Conservation (phyloP, 2,888 invertebrate species). For the Apamea anceps region DNA sequence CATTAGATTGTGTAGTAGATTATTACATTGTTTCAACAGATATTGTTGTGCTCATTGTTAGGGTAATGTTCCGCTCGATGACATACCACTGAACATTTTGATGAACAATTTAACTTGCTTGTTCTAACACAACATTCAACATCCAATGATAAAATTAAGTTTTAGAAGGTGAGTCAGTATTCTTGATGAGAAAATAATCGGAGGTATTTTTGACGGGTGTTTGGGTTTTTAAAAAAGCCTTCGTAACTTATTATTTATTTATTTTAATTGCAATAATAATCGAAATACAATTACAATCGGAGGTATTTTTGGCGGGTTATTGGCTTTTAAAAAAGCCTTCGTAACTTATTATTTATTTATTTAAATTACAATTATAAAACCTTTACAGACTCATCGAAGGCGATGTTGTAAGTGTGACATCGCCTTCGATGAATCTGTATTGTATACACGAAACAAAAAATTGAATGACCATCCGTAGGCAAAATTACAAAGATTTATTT, state of each 20-base stretch:
- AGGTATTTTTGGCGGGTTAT: background rate
- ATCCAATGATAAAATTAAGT: background rate
- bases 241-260: background rate
- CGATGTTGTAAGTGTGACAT: too few relatives aligned
- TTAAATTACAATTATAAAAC: too few relatives aligned
- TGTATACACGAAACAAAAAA: too few relatives aligned
- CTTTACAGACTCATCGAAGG: too few relatives aligned
- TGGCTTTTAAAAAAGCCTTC: background rate
- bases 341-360: background rate
- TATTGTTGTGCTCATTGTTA: conserved; percentile 14
- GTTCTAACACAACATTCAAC: background rate
- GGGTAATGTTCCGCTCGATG: conserved; percentile 4
- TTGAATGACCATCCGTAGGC: too few relatives aligned
- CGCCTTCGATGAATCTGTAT: too few relatives aligned
- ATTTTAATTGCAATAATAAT: too few relatives aligned
- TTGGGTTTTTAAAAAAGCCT: background rate
- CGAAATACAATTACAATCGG: too few relatives aligned
- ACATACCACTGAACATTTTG: background rate
- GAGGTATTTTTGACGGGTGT: background rate
- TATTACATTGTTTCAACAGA: conserved; percentile 28
- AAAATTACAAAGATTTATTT: too few relatives aligned
- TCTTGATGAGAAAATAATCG: background rate
- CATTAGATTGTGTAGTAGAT: background rate
- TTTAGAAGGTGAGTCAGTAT: background rate
- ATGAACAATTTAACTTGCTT: background rate